A percentile compares a stretch with the other conserved stretches of the same genome.
These are phyloP conservation scores for Drosophila lacicola DNA, from an alignment of 2,888 invertebrate genomes.

Conservation along the genomic window DNA sequence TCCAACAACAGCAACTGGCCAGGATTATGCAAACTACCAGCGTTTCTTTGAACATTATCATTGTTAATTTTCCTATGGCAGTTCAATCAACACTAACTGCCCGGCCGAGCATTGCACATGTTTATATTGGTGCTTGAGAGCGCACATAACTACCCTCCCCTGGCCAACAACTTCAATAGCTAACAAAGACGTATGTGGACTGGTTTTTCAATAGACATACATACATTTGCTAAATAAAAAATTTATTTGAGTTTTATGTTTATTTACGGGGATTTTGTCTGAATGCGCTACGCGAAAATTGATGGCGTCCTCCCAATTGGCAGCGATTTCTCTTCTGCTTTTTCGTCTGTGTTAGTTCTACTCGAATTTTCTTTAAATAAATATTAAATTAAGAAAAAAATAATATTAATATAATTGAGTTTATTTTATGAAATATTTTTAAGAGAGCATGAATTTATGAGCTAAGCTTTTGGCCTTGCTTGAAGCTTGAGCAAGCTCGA, in stretches of 20 bases:
- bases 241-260: slow-evolving; percentile 25
- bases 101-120: slow-evolving; percentile 32
- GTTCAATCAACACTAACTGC: slow-evolving; percentile 43
- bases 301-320: slow-evolving; percentile 5
- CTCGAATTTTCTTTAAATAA: background rate
- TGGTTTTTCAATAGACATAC: slow-evolving; percentile 36
- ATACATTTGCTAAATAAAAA: slow-evolving; percentile 7
- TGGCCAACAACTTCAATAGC: background rate
- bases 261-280: slow-evolving; percentile 17
- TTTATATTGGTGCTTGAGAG: slow-evolving; percentile 33
- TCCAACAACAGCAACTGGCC: slow-evolving; percentile 36
- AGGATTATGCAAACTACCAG: slow-evolving; percentile 38
- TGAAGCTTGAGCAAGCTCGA: too few species aligned
- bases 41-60: slow-evolving; percentile 41
- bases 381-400: background rate
- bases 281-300: slow-evolving; percentile 28
- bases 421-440: too few species aligned
- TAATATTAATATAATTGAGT: background rate
- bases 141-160: background rate
- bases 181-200: slow-evolving; percentile 9
- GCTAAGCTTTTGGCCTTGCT: too few species aligned
- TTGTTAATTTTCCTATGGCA: slow-evolving; percentile 35
- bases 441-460: too few species aligned
- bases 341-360: background rate
- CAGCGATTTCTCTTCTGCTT: too few species aligned